Base-by-base conservation (phyloP, 1,140 invertebrate genomes). In the Pseudomyrmex flavicornis region DNA sequence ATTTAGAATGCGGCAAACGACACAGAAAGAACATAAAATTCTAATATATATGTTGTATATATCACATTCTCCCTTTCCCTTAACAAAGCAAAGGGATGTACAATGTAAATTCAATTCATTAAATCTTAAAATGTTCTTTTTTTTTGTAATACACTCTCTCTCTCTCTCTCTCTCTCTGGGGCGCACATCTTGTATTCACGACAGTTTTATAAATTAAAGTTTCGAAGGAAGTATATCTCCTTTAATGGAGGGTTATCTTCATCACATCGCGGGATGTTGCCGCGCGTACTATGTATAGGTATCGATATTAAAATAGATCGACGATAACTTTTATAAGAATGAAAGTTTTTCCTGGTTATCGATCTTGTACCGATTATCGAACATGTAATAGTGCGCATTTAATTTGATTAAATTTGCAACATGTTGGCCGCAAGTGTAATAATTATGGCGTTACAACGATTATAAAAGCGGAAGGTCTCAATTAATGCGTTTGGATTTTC, bases 171-270 rank as follows among this genome's bases (percentile, higher is more conserved):
- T 35, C 20, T 22, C 20, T 22, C 35, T 35, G 5, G 5, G 35
- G 0, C 9, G 20, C n/a, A 20, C n/a, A 59, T 59, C 8, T 59
- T 59, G n/a, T 59, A 9, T 9, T 59, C 56, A 20, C 20, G 9
- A 20, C 17, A 20, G 5, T 59, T 17, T 59, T 20, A 20, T 17
- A 59, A 20, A 52, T 17, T 59, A 17, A 59, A 59, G 9, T 35
- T 35, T 35, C 5, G 8, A 59, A 20, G 22, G 5, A 59, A 17
- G 56, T 7, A 20, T 2, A 59, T 59, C n/a, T 59, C 35, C 56
- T 59, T 59, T 59, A 59, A 58, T 58, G 13, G n/a, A 59, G n/a
- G 20, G 9, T 59, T 59, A 59, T 59, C 56, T 59, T 59, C n/a
- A 59, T 20, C n/a, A 59, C 17, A 35, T 35, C 35, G 7, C 35